Evolutionary conservation across 1,140 invertebrate genomes (phyloP), one percentile per base, ranked within the genome.

Genomic region (Leptoteleia sp.): DNA sequence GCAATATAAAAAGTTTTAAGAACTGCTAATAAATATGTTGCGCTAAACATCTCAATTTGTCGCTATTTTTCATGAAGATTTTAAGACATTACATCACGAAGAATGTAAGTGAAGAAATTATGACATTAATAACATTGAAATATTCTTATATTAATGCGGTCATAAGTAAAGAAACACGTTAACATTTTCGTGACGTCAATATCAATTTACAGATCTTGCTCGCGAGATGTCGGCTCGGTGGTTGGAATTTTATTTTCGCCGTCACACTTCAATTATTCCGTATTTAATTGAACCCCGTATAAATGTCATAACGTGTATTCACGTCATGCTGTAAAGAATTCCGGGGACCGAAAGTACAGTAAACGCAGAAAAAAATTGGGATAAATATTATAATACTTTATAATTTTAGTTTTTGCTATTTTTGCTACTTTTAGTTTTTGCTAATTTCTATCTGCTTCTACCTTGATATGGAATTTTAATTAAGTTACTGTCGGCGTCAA

Each of bases 401-500:
- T n/a, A n/a, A n/a, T n/a, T n/a, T n/a, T n/a, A n/a, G n/a, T n/a
- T n/a, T n/a, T n/a, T n/a, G n/a, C n/a, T n/a, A n/a, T n/a, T n/a
- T n/a, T n/a, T n/a, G n/a, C n/a, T n/a, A n/a, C n/a, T n/a, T n/a
- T n/a, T n/a, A n/a, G n/a, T n/a, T n/a, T n/a, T n/a, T n/a, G n/a
- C n/a, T n/a, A n/a, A n/a, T n/a, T n/a, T n/a, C n/a, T n/a, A n/a
- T n/a, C n/a, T n/a, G n/a, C n/a, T n/a, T n/a, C n/a, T 15, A 29
- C 59, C 43, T 65, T 47, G 50, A 75, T 65, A 55, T 70, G 47
- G 71, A 72, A 55, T 71, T 71, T 80, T 76, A 72, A 80, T 76
- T 70, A 80, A 76, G 71, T 80, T 72, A 80, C 77, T 76, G 71
- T 76, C 77, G 61, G 62, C 61, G 71, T 76, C 59, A 76, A 62